Evolutionary conservation across 2,113 vertebrate species (phyloP), one percentile per base, ranked within the genome.

Genomic region (Limanda limanda): DNA sequence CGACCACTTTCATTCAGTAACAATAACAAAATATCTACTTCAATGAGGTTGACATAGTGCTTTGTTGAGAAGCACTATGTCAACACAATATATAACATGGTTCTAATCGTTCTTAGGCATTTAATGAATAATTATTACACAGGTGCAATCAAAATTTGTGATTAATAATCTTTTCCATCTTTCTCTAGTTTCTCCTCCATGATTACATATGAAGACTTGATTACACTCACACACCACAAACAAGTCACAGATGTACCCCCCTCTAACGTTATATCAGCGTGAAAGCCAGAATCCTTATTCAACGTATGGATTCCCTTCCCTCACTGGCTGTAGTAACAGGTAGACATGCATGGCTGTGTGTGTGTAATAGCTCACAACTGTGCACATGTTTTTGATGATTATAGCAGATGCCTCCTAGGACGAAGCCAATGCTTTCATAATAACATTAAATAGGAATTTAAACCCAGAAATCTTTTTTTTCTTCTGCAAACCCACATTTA

Each of bases 211-310:
- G 20, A 20, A 54, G 51, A 54, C 51, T n/a, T 54, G 5, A 51
- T 51, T 51, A 20, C 18, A 51, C 48, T 51, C 12, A 45, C 48
- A 51, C 48, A 51, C 48, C 48, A 51, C 48, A 51, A 51, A 51
- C 48, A 51, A 51, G 48, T 17, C 21, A 56, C 54, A 56, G n/a
- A 23, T 13, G 54, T 56, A n/a, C 21, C 20, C 51, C n/a, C 24
- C 15, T 24, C 1, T 21, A 40, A 40, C 24, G 66, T 75, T 75
- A 75, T 21, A 61, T 58, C 78, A 71, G n/a, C 4, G 2, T 40
- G 47, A 65, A 70, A 78, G 45, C 31, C 31, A 12, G 58, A 60
- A 40, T 6, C 20, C 59, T 13, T 42, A 18, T 27, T 35, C 57
- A 20, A 21, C 7, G 45, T 25, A 12, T 75, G 14, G 48, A 62